Evolutionary conservation across 2,888 invertebrate genomes (phyloP).

Genomic region (Julus scandinavius): DNA sequence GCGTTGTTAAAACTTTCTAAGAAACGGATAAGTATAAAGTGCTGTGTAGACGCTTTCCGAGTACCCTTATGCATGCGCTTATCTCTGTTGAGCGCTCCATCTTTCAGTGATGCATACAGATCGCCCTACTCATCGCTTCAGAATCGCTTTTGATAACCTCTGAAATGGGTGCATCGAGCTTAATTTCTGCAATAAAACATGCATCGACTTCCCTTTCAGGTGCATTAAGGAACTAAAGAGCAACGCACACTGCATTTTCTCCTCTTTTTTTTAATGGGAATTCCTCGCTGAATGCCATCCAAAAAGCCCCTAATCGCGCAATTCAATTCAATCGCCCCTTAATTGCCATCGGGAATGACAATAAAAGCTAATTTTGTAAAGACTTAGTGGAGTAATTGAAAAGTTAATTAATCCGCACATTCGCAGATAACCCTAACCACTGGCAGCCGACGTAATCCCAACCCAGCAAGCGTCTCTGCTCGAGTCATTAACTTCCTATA

Average conservation of each 20-base stretch:
- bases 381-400: constrained; percentile 40
- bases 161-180: constrained; percentile 2
- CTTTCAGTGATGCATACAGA: neutral
- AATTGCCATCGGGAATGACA: constrained; percentile 40
- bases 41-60: no score
- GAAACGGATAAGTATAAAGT: no score
- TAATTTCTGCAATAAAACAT: neutral
- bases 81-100: neutral
- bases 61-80: no score
- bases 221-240: neutral
- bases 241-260: neutral
- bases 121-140: neutral
- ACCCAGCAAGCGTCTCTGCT: neutral
- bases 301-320: constrained; percentile 15
- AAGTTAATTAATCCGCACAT: constrained; percentile 37
- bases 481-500: constrained; percentile 29
- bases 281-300: constrained; percentile 23
- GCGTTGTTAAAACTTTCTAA: no score
- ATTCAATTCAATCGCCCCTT: constrained; percentile 37
- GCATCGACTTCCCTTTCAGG: constrained; percentile 1
- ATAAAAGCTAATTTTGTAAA: constrained; percentile 43
- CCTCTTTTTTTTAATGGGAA: neutral
- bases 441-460: neutral
- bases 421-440: constrained; percentile 31
- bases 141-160: neutral